These are phyloP conservation scores for Pelodiscus sinensis DNA, from an alignment of 2,113 vertebrate species.

Conservation along the genomic window DNA sequence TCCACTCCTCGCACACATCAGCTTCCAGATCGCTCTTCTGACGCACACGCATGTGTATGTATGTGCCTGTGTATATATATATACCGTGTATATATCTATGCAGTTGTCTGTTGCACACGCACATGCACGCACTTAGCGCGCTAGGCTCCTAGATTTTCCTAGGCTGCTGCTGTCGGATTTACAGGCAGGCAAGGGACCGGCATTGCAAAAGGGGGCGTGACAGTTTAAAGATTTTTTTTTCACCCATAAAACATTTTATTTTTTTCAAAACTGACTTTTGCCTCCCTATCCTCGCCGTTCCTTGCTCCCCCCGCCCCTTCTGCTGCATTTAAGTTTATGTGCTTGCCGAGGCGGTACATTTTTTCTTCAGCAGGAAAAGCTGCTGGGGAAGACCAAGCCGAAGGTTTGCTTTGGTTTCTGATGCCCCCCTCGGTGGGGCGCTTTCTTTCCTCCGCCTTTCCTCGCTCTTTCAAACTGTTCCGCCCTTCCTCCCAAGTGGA, in stretches of 20 bases:
- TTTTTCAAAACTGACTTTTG: slow-evolving; percentile 75
- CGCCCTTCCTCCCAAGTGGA: slow-evolving; percentile 82
- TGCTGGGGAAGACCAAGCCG: slow-evolving; percentile 56
- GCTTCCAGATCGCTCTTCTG: slow-evolving; percentile 21
- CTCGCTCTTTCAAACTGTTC: slow-evolving; percentile 69
- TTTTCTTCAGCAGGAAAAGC: slow-evolving; percentile 60
- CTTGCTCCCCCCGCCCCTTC: slow-evolving; percentile 59
- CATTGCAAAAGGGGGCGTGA: slow-evolving; percentile 79
- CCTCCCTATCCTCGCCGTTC: slow-evolving; percentile 61
- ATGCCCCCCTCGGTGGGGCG: slow-evolving; percentile 75
- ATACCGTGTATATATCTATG: not conserved
- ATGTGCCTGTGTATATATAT: not conserved
- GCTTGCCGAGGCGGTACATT: slow-evolving; percentile 65
- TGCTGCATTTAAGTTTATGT: slow-evolving; percentile 80
- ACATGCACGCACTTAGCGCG: slow-evolving; percentile 46
- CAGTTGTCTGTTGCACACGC: slow-evolving; percentile 29
- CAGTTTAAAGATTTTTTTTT: slow-evolving; percentile 50
- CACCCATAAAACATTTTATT: slow-evolving; percentile 53
- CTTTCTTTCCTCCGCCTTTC: slow-evolving; percentile 3
- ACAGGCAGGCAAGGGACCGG: slow-evolving; percentile 67
- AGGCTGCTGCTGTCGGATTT: slow-evolving; percentile 70
- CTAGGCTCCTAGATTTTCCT: slow-evolving; percentile 37
- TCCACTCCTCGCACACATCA: not conserved
- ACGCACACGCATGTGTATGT: slow-evolving; percentile 56
- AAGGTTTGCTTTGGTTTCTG: slow-evolving; percentile 36